Percentiles rank a stretch among this genome's conserved stretches.
Conservation (phyloP, 1,140 invertebrate genomes). For the Drosophila seguyi region DNA sequence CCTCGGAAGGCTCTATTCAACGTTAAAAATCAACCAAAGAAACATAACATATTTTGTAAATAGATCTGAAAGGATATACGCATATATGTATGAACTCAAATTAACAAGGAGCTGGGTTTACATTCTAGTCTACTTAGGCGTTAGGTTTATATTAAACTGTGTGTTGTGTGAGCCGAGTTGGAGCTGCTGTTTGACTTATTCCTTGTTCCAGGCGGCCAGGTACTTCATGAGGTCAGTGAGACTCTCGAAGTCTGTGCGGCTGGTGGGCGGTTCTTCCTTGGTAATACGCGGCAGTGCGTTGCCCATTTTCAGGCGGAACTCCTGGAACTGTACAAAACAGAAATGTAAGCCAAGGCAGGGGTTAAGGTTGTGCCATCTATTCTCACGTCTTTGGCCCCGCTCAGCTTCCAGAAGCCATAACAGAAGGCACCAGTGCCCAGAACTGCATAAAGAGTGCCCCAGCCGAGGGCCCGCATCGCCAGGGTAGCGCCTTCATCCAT, state of each 20-base stretch:
- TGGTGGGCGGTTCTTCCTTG: conserved; percentile 92
- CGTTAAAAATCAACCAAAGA: not conserved
- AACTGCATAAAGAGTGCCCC: conserved; percentile 94
- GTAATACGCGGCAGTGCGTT: conserved; percentile 90
- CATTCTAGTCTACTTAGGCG: conserved; percentile 20
- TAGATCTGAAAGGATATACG: not conserved
- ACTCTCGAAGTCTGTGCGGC: conserved; percentile 94
- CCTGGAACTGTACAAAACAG: conserved; percentile 86
- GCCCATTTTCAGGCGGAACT: conserved; percentile 91
- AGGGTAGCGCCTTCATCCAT: conserved; percentile 91
- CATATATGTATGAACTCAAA: conserved; percentile 6
- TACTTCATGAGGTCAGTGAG: conserved; percentile 93
- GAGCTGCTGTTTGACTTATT: conserved; percentile 35
- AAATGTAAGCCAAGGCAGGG: not conserved
- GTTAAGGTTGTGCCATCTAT: not conserved
- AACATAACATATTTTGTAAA: not conserved
- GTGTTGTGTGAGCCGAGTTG: conserved; percentile 10
- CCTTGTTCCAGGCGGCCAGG: conserved; percentile 87
- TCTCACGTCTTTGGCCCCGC: conserved; percentile 92
- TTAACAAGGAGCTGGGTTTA: conserved; percentile 15
- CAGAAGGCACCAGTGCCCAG: conserved; percentile 92
- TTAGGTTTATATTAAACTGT: conserved; percentile 11
- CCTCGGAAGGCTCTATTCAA: not conserved
- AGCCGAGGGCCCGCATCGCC: conserved; percentile 93
- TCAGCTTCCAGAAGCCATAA: conserved; percentile 94